phyloP scores from a whole-genome alignment of 2,888 invertebrate species.

The Crematogaster levior region DNA sequence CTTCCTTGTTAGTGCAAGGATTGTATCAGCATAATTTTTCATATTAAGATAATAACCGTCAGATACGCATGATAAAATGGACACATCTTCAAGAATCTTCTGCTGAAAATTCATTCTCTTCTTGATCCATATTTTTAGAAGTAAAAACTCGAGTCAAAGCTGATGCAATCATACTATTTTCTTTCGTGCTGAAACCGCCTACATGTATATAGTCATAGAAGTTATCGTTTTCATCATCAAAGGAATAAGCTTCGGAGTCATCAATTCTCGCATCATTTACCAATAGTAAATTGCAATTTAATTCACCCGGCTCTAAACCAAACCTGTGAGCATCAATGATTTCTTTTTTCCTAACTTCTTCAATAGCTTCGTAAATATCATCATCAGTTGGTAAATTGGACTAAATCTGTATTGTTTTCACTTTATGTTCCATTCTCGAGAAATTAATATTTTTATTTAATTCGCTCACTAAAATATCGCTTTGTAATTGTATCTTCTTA shows the following conservation, averaged over 20 bases:
- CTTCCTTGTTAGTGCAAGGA: too few species aligned
- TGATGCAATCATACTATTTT: too few species aligned
- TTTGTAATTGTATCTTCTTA: slow-evolving; percentile 54
- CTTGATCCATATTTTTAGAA: too few species aligned
- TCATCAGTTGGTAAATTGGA: not conserved
- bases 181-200: too few species aligned
- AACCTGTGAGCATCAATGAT: slow-evolving; percentile 5
- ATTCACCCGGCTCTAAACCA: not conserved
- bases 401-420: slow-evolving; percentile 12
- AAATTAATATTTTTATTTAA: slow-evolving; percentile 37
- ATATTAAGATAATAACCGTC: too few species aligned
- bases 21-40: too few species aligned
- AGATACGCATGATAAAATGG: too few species aligned
- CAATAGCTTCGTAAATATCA: not conserved
- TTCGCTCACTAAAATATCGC: slow-evolving; percentile 50
- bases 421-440: not conserved
- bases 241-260: not conserved
- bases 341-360: slow-evolving; percentile 12
- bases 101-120: too few species aligned
- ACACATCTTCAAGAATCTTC: too few species aligned
- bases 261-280: not conserved
- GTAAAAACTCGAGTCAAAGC: too few species aligned
- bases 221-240: not conserved
- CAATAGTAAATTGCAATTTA: slow-evolving; percentile 14
- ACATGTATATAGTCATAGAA: too few species aligned